Percentiles rank a stretch among this genome's conserved stretches.
Conservation (phyloP, 2,888 invertebrate species). For the Parnassius glacialis region DNA sequence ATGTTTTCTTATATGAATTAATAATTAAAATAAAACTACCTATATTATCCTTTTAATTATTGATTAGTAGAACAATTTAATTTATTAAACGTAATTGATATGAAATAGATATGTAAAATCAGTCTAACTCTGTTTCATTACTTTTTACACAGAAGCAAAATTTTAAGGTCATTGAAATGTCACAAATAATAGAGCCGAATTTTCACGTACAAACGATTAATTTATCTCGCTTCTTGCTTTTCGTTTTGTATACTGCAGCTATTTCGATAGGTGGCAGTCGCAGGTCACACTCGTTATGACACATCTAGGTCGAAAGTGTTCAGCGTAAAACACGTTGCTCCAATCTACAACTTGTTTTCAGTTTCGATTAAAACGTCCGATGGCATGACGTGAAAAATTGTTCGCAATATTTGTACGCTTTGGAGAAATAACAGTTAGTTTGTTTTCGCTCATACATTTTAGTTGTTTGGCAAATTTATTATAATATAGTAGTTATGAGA, state of each 20-base stretch:
- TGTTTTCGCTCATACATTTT: background rate
- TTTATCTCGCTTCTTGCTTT: background rate
- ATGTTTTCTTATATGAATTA: too few species aligned
- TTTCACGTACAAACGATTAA: background rate
- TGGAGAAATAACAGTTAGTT: background rate
- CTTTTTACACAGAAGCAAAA: background rate
- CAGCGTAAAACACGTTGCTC: constrained; percentile 22
- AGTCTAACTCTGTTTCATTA: too few species aligned
- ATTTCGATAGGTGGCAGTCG: background rate
- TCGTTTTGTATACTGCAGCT: too few species aligned
- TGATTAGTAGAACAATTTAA: too few species aligned
- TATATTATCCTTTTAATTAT: too few species aligned
- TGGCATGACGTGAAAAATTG: constrained; percentile 22
- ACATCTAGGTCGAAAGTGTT: constrained; percentile 22
- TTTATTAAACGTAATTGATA: too few species aligned
- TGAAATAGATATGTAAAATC: too few species aligned
- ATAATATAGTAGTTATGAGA: too few species aligned
- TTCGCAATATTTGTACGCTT: constrained; percentile 14
- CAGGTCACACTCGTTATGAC: constrained; percentile 11
- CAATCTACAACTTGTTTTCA: constrained; percentile 22
- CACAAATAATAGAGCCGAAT: background rate
- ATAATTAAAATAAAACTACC: too few species aligned
- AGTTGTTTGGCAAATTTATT: too few species aligned
- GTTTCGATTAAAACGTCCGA: constrained; percentile 26
- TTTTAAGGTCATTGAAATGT: background rate